Base-by-base conservation (phyloP, 2,113 vertebrate genomes). In the Rhabdornis inornatus region DNA sequence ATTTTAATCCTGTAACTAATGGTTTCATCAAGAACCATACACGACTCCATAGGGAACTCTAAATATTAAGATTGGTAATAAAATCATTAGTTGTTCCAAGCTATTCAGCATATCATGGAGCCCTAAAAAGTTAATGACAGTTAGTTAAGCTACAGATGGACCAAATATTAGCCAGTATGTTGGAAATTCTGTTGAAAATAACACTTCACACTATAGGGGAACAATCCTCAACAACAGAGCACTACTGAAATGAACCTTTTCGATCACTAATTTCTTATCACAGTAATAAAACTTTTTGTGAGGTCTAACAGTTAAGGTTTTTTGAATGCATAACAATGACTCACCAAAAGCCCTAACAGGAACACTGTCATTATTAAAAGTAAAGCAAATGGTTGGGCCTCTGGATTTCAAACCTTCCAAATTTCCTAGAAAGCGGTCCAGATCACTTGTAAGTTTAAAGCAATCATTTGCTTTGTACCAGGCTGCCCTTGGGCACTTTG, bases 1-100 rank as follows among this genome's bases (percentile, higher is more conserved):
- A 94, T 96, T 96, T 96, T 95, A 95, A 84, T 97, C 90, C 84
- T 91, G 69, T 89, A 96, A 95, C 94, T 96, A 97, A 94, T 90
- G 65, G 81, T 88, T 96, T 96, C 89, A 95, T 97, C 96, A 96
- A 91, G 92, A 95, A 82, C 78, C 50, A 71, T 87, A 88, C 69
- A 95, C 0, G 1, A 65, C 87, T 96, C 96, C 91, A 59, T 55
- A 57, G 93, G 92, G 94, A 95, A 94, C 83, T 89, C 91, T 96
- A 96, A 96, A 95, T 97, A 96, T 95, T 96, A 93, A 95, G 87
- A 94, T 7, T 90, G 69, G 83, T 90, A 95, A 94, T 96, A 96
- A 97, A 95, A 95, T 47, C 90, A 95, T 96, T 96, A 95, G 64
- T 35, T 90, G 69, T 90, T 95, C 60, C 87, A 92, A 83, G 69